Evolutionary conservation across 2,797 vertebrate genomes (phyloP), one percentile per base, ranked within the genome.

Genomic region (Pygocentrus nattereri): DNA sequence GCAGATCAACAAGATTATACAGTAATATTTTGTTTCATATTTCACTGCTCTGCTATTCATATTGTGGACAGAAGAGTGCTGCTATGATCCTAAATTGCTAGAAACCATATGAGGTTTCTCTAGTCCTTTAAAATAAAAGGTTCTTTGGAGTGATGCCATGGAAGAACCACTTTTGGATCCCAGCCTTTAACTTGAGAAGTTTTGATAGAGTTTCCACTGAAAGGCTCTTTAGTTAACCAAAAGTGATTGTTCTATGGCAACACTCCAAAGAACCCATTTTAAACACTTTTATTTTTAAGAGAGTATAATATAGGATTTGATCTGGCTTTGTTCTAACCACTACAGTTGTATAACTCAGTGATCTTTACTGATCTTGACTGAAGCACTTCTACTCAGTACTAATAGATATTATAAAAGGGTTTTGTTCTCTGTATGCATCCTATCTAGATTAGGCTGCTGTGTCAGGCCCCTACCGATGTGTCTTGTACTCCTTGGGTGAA

Each of bases 401-500:
- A 30, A 34, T 73, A 84, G 76, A 87, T 88, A 88, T 86, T 50
- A 74, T 83, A 82, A 47, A n/a, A 78, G 13, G 18, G 11, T 54
- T 71, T 62, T 59, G n/a, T 68, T 4, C n/a, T 52, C 59, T 16
- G 74, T 25, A 27, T 38, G 71, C 79, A 41, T 68, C 69, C 84
- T 78, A 86, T 85, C n/a, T 87, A 82, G 88, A 85, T 58, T 47
- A 76, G 77, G 56, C 88, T 83, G 56, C 68, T 25, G 30, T 73
- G 52, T 72, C 41, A 25, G 49, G 65, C 68, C 79, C 78, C 64
- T 92, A 96, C 95, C 94, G 92, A 86, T 1, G 82, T 79, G 85
- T 91, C 86, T 13, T 87, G 90, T 78, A 95, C 93, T 54, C 87
- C 91, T 86, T 92, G 88, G 8, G 79, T 90, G 87, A 95, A 96